These are phyloP conservation scores for Caenorhabditis becei DNA, from an alignment of 2,888 invertebrate genomes.

Conservation along the genomic window DNA sequence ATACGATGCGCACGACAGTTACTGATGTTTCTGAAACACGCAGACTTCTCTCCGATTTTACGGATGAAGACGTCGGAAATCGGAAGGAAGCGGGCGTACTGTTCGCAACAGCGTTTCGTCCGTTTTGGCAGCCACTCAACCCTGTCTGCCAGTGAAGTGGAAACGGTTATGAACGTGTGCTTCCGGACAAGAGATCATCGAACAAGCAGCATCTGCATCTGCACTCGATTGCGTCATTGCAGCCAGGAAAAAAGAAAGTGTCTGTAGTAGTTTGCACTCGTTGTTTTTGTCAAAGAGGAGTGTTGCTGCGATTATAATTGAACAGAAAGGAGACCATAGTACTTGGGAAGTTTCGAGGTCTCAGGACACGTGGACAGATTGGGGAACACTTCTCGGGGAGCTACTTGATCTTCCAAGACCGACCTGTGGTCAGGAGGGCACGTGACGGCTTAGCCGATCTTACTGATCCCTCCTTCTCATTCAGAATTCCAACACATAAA, in stretches of 20 bases:
- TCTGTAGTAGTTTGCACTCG: constrained; percentile 29
- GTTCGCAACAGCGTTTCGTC: constrained; percentile 9
- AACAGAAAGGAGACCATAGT: neutral
- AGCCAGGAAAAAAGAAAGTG: constrained; percentile 3
- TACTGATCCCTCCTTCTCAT: no score
- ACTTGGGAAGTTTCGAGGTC: constrained; percentile 17
- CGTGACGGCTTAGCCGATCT: no score
- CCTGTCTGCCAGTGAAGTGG: constrained; percentile 20
- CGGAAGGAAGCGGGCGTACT: constrained; percentile 6
- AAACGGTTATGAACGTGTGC: constrained; percentile 15
- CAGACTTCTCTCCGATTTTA: neutral
- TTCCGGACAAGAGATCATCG: neutral
- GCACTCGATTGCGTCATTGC: constrained; percentile 15
- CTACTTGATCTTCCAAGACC: constrained; percentile 30
- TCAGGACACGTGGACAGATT: constrained; percentile 13
- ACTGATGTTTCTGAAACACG: constrained; percentile 24
- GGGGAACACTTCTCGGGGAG: neutral
- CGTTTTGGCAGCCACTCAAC: constrained; percentile 19
- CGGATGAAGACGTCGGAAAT: neutral
- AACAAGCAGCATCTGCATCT: constrained; percentile 4
- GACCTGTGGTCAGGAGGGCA: constrained; percentile 18
- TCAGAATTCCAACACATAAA: neutral
- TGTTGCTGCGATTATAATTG: neutral
- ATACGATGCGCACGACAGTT: neutral
- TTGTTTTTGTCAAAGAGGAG: constrained; percentile 18